Conservation (phyloP, 2,888 invertebrate species). For the Drosophila mulleri region DNA sequence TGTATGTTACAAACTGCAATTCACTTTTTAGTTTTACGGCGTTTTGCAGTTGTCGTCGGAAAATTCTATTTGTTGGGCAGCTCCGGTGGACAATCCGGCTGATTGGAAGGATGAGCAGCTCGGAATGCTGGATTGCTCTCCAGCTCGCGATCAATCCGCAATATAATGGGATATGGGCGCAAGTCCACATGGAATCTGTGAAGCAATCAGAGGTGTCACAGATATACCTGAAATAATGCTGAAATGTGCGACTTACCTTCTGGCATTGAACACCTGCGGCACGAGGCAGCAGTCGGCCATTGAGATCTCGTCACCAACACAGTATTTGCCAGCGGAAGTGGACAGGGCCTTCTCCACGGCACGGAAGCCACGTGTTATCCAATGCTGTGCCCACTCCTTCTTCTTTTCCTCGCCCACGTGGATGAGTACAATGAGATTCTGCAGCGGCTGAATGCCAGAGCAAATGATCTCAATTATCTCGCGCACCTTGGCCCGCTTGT, state of each 20-base stretch:
- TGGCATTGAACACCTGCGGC: constrained; percentile 97
- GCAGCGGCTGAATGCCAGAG: constrained; percentile 97
- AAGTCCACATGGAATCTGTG: constrained; percentile 95
- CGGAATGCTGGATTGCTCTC: constrained; percentile 95
- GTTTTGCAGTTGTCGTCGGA: constrained; percentile 83
- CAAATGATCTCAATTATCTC: constrained; percentile 97
- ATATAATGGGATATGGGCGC: constrained; percentile 94
- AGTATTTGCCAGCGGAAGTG: constrained; percentile 94
- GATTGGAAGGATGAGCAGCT: constrained; percentile 95
- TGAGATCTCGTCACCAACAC: constrained; percentile 96
- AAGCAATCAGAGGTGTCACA: background rate
- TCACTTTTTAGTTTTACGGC: constrained; percentile 83
- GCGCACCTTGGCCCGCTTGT: constrained; percentile 95
- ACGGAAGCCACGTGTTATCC: constrained; percentile 95
- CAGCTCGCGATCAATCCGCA: constrained; percentile 93
- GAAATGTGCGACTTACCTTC: constrained; percentile 87
- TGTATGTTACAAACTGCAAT: constrained; percentile 75
- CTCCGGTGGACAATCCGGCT: constrained; percentile 98
- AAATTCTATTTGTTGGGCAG: constrained; percentile 89
- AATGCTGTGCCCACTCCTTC: constrained; percentile 96
- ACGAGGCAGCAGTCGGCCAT: constrained; percentile 97
- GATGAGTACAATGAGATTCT: constrained; percentile 95
- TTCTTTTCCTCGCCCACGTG: constrained; percentile 95
- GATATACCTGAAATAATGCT: background rate
- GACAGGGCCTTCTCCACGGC: constrained; percentile 95